Conservation (phyloP, 37 sponge, comb jelly and placozoan species). For the Axinella damicornis region DNA sequence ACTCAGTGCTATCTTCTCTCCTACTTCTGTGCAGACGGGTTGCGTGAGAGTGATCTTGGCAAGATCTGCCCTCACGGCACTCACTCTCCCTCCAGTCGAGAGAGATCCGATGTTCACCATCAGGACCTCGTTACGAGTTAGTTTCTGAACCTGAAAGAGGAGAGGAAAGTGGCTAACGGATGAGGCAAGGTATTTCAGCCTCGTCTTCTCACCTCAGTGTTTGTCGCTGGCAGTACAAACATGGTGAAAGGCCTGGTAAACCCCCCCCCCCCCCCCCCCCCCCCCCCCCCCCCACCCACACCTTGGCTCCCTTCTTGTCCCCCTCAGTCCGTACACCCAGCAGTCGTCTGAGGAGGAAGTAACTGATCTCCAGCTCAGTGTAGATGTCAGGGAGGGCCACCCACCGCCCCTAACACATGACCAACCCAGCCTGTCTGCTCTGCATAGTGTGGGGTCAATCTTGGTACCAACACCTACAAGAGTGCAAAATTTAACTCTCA, state of each 20-base stretch:
- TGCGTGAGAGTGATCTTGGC: constrained; percentile 95
- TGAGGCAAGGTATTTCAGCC: too few species aligned
- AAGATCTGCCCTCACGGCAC: constrained; percentile 92
- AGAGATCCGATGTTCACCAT: constrained; percentile 99
- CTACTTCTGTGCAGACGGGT: constrained; percentile 97
- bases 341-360: constrained; percentile 87
- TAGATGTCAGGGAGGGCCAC: constrained; percentile 94
- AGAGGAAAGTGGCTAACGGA: too few species aligned
- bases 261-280: too few species aligned
- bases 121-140: constrained; percentile 90
- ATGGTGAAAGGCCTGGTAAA: too few species aligned
- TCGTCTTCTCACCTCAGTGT: too few species aligned
- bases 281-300: constrained; percentile 4
- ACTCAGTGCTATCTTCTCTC: constrained; percentile 96
- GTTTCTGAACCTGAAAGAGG: constrained; percentile 78
- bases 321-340: constrained; percentile 97
- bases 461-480: constrained; percentile 93
- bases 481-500: neutral
- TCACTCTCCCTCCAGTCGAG: constrained; percentile 93
- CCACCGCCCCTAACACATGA: constrained; percentile 94
- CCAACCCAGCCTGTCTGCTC: constrained; percentile 96
- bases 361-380: constrained; percentile 92
- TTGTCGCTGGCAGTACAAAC: too few species aligned
- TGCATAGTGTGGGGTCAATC: constrained; percentile 96
- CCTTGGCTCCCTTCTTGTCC: constrained; percentile 96